Evolutionary conservation across 2,113 vertebrate species (phyloP).

Genomic region (Agelaius tricolor): DNA sequence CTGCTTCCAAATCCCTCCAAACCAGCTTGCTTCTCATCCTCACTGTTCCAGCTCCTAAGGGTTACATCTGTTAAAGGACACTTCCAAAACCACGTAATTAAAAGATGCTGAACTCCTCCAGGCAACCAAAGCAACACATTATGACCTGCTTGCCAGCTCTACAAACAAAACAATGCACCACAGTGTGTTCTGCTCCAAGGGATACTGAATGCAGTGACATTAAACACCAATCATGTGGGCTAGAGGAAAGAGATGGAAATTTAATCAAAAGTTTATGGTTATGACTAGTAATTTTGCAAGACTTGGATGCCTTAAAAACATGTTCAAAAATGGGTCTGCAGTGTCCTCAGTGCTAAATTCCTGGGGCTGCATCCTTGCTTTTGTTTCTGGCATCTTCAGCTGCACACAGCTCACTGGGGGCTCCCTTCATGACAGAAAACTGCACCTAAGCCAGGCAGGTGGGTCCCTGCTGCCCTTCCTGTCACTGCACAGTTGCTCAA

Average conservation of each 20-base stretch:
- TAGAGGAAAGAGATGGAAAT: background rate
- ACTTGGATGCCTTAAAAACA: background rate
- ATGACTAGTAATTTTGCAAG: background rate
- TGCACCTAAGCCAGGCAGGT: background rate
- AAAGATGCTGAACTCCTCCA: background rate
- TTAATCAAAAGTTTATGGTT: background rate
- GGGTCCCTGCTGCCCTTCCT: background rate
- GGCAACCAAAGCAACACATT: background rate
- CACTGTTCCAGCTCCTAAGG: background rate
- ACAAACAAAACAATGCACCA: background rate
- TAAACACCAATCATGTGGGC: background rate
- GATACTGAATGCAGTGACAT: background rate
- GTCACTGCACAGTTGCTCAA: background rate
- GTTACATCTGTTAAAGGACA: background rate
- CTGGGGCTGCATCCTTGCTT: background rate
- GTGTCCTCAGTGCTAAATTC: background rate
- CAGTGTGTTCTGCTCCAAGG: background rate
- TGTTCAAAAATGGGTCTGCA: background rate
- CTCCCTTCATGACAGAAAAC: background rate
- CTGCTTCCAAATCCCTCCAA: background rate
- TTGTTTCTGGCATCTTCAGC: background rate
- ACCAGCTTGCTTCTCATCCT: background rate
- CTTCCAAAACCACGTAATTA: background rate
- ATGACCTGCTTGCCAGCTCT: background rate
- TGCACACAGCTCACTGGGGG: fast-evolving